Evolutionary conservation across 2,888 invertebrate genomes (phyloP), one percentile per base, ranked within the genome.

Genomic region (Ctenicera cuprea): DNA sequence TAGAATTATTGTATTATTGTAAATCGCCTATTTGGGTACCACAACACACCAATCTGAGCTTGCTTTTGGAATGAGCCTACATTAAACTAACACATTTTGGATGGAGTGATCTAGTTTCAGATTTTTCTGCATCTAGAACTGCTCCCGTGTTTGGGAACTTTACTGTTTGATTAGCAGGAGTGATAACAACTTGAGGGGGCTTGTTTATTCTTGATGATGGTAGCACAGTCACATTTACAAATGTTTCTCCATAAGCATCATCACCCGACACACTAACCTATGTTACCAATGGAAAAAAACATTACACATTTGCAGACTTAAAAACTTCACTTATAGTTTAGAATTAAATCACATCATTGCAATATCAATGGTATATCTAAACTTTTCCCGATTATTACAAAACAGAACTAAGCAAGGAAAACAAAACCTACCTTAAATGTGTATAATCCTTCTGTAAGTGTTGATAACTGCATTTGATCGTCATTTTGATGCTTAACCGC

Each of bases 71-170:
- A n/a, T n/a, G n/a, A n/a, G n/a, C n/a, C n/a, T n/a, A n/a, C n/a
- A n/a, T n/a, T n/a, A n/a, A n/a, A n/a, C n/a, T n/a, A n/a, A n/a
- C n/a, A n/a, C n/a, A n/a, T n/a, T n/a, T n/a, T n/a, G n/a, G n/a
- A n/a, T n/a, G n/a, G n/a, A n/a, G n/a, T n/a, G n/a, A n/a, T n/a
- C n/a, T n/a, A n/a, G n/a, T n/a, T n/a, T n/a, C n/a, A n/a, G n/a
- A n/a, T n/a, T n/a, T n/a, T n/a, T n/a, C n/a, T 26, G 93, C 98
- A 86, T 98, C 98, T 30, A 98, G 89, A 30, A 98, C 95, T 0
- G 97, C 96, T 50, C 94, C 94, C 0, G 94, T 94, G 80, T 96
- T 97, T 0, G 97, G 97, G 78, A 96, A 89, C 81, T 97, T 95
- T 7, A 98, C 94, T 8, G 93, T 94, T 86, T 97, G 97, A 38